Evolutionary conservation across 1,140 invertebrate species (phyloP).

Genomic region (Magallana gigas): DNA sequence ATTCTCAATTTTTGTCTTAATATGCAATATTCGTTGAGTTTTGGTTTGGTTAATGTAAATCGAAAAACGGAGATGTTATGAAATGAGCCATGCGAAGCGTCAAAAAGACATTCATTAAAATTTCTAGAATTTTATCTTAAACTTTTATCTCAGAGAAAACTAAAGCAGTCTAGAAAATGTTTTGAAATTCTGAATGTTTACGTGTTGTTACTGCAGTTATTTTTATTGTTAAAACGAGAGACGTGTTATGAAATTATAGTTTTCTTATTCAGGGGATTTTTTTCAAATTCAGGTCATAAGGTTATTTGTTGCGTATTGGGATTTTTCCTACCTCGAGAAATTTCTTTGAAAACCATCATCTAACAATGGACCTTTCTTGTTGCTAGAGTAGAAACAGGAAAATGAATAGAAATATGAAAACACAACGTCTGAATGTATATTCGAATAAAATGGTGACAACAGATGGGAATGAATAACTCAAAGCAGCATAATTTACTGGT

Average conservation of each 20-base stretch:
- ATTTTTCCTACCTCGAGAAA: not conserved
- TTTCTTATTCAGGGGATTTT: not conserved
- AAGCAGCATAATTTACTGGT: slow-evolving; percentile 23
- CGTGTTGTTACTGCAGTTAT: too few species aligned
- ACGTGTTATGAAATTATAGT: too few species aligned
- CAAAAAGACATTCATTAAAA: too few species aligned
- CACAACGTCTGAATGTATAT: slow-evolving; percentile 12
- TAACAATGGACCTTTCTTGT: not conserved
- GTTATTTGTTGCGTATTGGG: not conserved
- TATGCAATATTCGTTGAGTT: slow-evolving; percentile 32
- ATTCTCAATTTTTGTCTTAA: not conserved
- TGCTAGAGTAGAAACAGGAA: not conserved
- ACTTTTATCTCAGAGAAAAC: too few species aligned
- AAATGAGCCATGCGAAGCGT: not conserved
- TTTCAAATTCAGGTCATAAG: not conserved
- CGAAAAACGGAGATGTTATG: not conserved
- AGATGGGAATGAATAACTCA: slow-evolving; percentile 23
- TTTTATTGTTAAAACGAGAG: too few species aligned
- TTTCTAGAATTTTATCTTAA: too few species aligned
- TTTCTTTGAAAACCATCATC: not conserved
- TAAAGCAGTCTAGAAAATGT: too few species aligned
- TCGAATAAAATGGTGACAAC: slow-evolving; percentile 13
- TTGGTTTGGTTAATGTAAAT: not conserved
- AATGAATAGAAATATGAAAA: not conserved
- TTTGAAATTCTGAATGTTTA: too few species aligned